A percentile compares a stretch with the other conserved stretches of the same genome.
Conservation (phyloP, 2,113 vertebrate genomes). For the Formicarius rufipectus region DNA sequence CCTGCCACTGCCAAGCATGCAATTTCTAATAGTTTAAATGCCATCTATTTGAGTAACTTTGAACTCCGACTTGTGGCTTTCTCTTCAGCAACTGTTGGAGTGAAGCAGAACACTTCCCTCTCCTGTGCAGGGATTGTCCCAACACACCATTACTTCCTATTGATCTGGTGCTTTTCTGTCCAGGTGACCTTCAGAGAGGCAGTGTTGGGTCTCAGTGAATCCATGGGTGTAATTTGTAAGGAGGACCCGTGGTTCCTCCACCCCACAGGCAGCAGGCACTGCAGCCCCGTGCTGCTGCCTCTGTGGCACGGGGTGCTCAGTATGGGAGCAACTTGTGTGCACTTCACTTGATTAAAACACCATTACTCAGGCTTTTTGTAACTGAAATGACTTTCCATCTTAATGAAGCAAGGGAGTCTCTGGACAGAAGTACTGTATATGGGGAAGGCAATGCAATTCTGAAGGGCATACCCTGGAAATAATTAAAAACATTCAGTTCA, state of each 20-base stretch:
- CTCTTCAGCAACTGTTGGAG: neutral
- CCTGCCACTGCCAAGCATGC: neutral
- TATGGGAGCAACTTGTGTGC: neutral
- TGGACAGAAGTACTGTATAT: conserved; percentile 12
- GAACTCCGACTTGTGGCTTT: neutral
- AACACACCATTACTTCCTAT: neutral
- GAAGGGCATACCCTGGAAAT: conserved; percentile 46
- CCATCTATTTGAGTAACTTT: neutral
- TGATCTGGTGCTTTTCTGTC: neutral
- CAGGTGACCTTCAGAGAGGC: neutral
- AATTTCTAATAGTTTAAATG: neutral
- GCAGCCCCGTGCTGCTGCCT: neutral
- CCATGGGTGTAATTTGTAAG: neutral
- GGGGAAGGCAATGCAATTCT: conserved; percentile 26
- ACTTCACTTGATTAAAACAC: conserved; percentile 17
- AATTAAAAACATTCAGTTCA: conserved; percentile 36
- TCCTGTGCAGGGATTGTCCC: neutral
- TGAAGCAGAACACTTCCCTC: neutral
- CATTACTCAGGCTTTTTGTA: conserved; percentile 30
- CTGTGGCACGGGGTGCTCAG: neutral
- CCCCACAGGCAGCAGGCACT: neutral
- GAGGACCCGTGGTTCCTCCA: neutral
- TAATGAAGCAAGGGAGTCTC: conserved; percentile 59
- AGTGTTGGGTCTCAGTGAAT: neutral
- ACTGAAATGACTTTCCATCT: conserved; percentile 33